Conservation (phyloP, 2,888 invertebrate genomes). For the Lasioglossum oenotherae region DNA sequence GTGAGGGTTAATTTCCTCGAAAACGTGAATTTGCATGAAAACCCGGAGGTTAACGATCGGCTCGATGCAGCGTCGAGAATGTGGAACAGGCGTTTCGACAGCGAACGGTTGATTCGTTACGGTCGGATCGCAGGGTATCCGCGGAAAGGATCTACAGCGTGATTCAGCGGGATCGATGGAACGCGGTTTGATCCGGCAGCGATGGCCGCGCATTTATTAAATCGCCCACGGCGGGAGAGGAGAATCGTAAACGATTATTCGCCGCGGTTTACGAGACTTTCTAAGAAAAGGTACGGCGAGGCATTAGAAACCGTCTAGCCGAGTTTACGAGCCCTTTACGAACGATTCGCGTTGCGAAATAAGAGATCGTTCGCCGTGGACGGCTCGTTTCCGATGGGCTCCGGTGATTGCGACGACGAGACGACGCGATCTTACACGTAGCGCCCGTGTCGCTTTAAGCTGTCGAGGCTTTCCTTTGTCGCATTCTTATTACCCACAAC, state of each 20-base stretch:
- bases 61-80: background rate
- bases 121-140: background rate
- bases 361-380: constrained; percentile 41
- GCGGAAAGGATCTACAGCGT: constrained; percentile 24
- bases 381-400: constrained; percentile 11
- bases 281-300: constrained; percentile 44
- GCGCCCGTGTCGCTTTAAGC: background rate
- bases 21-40: background rate
- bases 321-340: constrained; percentile 56
- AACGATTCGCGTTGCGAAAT: constrained; percentile 50
- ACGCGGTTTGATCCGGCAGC: constrained; percentile 48
- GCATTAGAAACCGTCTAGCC: constrained; percentile 51
- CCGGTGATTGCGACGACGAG: background rate
- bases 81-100: background rate
- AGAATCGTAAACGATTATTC: constrained; percentile 56
- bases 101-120: constrained; percentile 3
- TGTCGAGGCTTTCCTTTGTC: background rate
- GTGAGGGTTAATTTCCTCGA: background rate
- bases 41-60: background rate
- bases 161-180: constrained; percentile 52
- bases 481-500: background rate
- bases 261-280: constrained; percentile 57
- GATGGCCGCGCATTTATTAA: constrained; percentile 66
- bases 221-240: constrained; percentile 30
- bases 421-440: background rate